These are phyloP conservation scores for Andrena haemorrhoa DNA, from an alignment of 2,888 invertebrate species.

Conservation along the genomic window DNA sequence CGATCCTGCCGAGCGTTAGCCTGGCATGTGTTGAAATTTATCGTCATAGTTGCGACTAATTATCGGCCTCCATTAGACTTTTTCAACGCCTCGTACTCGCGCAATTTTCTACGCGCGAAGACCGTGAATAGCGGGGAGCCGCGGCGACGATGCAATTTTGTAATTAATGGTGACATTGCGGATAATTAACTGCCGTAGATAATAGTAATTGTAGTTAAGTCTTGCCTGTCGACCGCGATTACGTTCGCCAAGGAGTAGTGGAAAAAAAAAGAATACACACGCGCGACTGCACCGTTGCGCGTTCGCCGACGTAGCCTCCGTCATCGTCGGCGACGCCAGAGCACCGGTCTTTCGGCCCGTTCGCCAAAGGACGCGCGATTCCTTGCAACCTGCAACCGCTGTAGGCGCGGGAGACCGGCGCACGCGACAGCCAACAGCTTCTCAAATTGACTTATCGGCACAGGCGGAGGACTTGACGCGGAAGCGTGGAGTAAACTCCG, in stretches of 20 bases:
- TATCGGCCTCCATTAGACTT: slow-evolving; percentile 57
- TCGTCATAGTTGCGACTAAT: slow-evolving; percentile 48
- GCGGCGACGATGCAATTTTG: slow-evolving; percentile 77
- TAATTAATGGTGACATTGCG: slow-evolving; percentile 82
- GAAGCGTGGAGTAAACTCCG: neutral
- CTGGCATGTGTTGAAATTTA: slow-evolving; percentile 49
- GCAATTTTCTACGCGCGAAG: slow-evolving; percentile 57
- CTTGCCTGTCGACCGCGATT: slow-evolving; percentile 49
- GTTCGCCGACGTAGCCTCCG: slow-evolving; percentile 8
- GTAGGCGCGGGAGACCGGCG: slow-evolving; percentile 70
- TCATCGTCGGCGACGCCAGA: slow-evolving; percentile 8
- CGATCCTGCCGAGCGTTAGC: slow-evolving; percentile 5
- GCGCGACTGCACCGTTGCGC: slow-evolving; percentile 23
- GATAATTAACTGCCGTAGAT: slow-evolving; percentile 80
- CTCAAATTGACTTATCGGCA: neutral
- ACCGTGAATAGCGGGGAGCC: slow-evolving; percentile 4
- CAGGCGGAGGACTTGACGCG: neutral
- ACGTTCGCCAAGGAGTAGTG: slow-evolving; percentile 34
- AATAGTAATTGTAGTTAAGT: slow-evolving; percentile 79
- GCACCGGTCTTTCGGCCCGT: slow-evolving; percentile 17
- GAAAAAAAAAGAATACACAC: slow-evolving; percentile 4
- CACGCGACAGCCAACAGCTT: slow-evolving; percentile 22
- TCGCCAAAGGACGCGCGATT: slow-evolving; percentile 55
- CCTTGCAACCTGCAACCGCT: slow-evolving; percentile 77
- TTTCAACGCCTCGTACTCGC: slow-evolving; percentile 48